A percentile compares a stretch with the other conserved stretches of the same genome.
Evolutionary conservation across 2,113 vertebrate species (phyloP).

Genomic region (Neodontobutis hainanensis): DNA sequence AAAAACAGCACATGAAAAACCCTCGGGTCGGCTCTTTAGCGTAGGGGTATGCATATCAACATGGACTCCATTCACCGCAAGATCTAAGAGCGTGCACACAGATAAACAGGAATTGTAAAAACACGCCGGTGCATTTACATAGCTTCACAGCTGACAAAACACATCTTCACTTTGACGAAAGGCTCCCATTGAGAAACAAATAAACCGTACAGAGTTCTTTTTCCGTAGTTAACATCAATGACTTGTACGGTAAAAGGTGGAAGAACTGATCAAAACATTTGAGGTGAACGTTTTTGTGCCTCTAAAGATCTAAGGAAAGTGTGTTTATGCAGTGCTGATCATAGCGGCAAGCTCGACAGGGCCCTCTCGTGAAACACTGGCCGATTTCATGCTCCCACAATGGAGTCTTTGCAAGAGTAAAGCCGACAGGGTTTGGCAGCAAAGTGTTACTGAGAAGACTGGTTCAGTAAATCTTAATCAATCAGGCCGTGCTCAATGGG

Average conservation of each 20-base stretch:
- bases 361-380: constrained; percentile 59
- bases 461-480: constrained; percentile 6
- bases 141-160: constrained; percentile 59
- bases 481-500: constrained; percentile 7
- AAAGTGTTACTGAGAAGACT: constrained; percentile 7
- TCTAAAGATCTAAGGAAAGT: constrained; percentile 14
- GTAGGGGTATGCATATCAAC: constrained; percentile 46
- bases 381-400: constrained; percentile 63
- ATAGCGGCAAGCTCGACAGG: constrained; percentile 51
- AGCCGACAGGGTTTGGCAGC: constrained; percentile 14
- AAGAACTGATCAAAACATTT: constrained; percentile 1
- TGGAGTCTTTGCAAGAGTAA: constrained; percentile 20
- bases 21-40: constrained; percentile 30
- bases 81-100: background rate
- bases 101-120: constrained; percentile 27
- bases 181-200: constrained; percentile 54
- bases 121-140: constrained; percentile 43
- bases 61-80: constrained; percentile 32
- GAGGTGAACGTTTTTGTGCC: constrained; percentile 38
- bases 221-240: constrained; percentile 32
- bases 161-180: constrained; percentile 47
- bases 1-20: constrained; percentile 39
- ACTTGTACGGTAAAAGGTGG: constrained; percentile 44
- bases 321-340: constrained; percentile 39
- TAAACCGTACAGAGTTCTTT: constrained; percentile 41